Percentiles rank a stretch among this genome's conserved stretches.
These are phyloP conservation scores for Nibea coibor DNA, from an alignment of 2,113 vertebrate species.

Conservation along the genomic window DNA sequence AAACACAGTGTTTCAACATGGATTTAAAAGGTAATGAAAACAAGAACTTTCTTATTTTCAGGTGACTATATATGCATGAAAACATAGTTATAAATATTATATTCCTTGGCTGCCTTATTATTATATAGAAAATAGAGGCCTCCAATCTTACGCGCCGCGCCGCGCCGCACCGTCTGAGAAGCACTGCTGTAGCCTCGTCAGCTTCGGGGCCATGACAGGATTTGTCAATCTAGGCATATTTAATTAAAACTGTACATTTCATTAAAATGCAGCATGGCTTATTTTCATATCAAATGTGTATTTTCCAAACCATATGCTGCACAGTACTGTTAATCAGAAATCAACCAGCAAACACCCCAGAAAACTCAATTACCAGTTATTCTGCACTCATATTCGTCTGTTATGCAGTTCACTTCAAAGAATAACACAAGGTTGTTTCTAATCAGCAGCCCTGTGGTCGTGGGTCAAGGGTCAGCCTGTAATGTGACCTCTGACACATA, in stretches of 20 bases:
- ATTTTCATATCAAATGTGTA: not conserved
- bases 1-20: no score
- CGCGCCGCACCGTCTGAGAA: no score
- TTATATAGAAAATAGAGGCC: no score
- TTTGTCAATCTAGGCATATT: not conserved
- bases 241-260: not conserved
- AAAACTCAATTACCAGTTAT: not conserved
- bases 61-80: no score
- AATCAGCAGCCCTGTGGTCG: conserved; percentile 59
- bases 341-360: not conserved
- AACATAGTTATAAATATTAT: no score
- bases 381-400: not conserved
- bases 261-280: no score
- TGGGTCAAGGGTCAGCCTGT: conserved; percentile 75
- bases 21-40: no score
- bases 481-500: conserved; percentile 84
- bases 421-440: conserved; percentile 61
- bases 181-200: not conserved
- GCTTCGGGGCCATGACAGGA: not conserved
- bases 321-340: not conserved
- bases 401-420: conserved; percentile 43
- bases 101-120: no score
- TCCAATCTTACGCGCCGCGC: no score
- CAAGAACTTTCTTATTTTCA: no score
- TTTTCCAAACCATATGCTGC: not conserved